Evolutionary conservation across 1,140 invertebrate genomes (phyloP).

Genomic region (Nasonia vitripennis): DNA sequence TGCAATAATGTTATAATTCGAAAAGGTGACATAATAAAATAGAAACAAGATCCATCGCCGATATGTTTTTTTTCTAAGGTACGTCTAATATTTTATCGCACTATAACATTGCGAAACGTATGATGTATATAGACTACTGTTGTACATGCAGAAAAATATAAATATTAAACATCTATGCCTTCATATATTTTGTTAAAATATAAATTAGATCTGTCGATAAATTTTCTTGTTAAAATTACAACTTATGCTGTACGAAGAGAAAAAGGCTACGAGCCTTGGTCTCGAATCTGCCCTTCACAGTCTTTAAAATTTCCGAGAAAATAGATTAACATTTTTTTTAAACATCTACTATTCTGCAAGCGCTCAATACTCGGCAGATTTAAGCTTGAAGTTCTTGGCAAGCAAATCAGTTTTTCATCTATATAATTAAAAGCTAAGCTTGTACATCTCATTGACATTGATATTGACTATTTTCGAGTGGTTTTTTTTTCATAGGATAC

Average conservation of each 20-base stretch:
- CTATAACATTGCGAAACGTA: slow-evolving; percentile 12
- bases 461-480: slow-evolving; percentile 39
- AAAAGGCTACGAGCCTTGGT: background rate
- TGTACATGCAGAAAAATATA: slow-evolving; percentile 33
- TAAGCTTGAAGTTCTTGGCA: background rate
- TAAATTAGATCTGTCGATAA: background rate
- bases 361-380: background rate
- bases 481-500: slow-evolving; percentile 8
- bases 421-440: slow-evolving; percentile 20
- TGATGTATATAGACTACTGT: background rate
- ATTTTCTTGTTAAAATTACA: slow-evolving; percentile 5
- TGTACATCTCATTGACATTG: slow-evolving; percentile 37
- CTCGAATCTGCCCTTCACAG: slow-evolving; percentile 31
- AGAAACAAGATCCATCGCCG: slow-evolving; percentile 26
- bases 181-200: slow-evolving; percentile 31
- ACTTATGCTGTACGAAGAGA: background rate
- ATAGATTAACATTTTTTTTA: slow-evolving; percentile 17
- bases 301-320: slow-evolving; percentile 24
- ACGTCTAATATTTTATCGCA: slow-evolving; percentile 30
- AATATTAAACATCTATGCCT: slow-evolving; percentile 27
- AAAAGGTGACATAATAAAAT: slow-evolving; percentile 22
- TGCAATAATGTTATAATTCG: background rate
- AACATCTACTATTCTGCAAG: background rate
- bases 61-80: slow-evolving; percentile 40
- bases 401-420: background rate